These are phyloP conservation scores for Mongoloraphidia duomilia DNA, from an alignment of 2,888 invertebrate species.

Conservation along the genomic window DNA sequence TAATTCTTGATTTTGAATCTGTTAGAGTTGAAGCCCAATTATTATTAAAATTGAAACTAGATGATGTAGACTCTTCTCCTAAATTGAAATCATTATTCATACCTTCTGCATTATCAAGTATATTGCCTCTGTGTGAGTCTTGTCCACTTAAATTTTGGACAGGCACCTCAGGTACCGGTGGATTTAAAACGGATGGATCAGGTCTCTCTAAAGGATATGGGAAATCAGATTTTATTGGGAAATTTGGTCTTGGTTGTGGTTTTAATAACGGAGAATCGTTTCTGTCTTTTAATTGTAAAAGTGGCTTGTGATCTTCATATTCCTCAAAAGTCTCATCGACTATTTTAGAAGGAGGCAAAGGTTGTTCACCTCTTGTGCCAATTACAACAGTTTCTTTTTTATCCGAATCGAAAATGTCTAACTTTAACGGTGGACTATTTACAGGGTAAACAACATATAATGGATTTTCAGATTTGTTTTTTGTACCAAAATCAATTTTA, in stretches of 20 bases:
- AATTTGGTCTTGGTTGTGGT: slow-evolving; percentile 25
- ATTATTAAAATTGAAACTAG: slow-evolving; percentile 20
- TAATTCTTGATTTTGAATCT: slow-evolving; percentile 30
- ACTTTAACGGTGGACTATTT: slow-evolving; percentile 35
- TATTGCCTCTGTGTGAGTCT: slow-evolving; percentile 27
- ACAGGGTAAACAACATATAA: slow-evolving; percentile 46
- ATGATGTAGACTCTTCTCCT: slow-evolving; percentile 9
- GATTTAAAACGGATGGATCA: slow-evolving; percentile 29
- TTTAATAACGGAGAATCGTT: slow-evolving; percentile 30
- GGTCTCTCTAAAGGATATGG: slow-evolving; percentile 50
- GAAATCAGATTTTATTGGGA: slow-evolving; percentile 39
- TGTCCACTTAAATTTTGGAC: slow-evolving; percentile 19
- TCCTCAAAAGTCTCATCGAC: slow-evolving; percentile 16
- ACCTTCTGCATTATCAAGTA: slow-evolving; percentile 17
- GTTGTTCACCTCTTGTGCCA: slow-evolving; percentile 37
- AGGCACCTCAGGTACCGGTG: slow-evolving; percentile 26
- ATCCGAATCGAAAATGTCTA: slow-evolving; percentile 28
- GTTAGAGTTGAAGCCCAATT: slow-evolving; percentile 28
- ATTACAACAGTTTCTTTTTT: slow-evolving; percentile 39
- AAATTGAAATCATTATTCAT: neutral
- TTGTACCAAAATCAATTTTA: slow-evolving; percentile 10
- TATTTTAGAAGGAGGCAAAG: slow-evolving; percentile 27
- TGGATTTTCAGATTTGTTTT: slow-evolving; percentile 25
- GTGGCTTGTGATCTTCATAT: slow-evolving; percentile 31
- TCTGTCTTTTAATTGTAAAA: slow-evolving; percentile 27